Conservation (phyloP, 1,140 invertebrate species). For the Hesperophylax magnus region DNA sequence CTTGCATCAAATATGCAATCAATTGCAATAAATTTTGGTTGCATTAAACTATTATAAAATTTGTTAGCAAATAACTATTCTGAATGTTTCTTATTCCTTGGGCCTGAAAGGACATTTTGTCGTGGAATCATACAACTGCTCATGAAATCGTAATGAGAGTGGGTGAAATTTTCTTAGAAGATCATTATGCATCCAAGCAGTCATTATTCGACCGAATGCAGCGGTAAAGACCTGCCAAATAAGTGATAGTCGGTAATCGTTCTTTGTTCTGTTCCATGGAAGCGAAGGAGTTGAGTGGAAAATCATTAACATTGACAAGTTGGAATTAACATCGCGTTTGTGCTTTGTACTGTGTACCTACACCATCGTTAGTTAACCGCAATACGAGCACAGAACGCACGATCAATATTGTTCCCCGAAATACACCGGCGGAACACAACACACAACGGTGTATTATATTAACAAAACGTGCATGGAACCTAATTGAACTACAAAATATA, state of each 20-base stretch:
- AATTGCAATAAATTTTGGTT: no score
- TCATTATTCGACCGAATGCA: conserved; percentile 26
- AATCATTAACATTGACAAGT: conserved; percentile 10
- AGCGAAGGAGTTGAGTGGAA: neutral
- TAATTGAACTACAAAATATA: no score
- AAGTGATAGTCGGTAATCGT: conserved; percentile 12
- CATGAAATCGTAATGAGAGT: neutral
- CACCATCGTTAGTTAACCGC: neutral
- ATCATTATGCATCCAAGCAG: conserved; percentile 28
- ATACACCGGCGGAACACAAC: neutral
- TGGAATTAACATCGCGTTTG: neutral
- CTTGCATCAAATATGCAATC: no score
- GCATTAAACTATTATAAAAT: no score
- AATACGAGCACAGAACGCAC: neutral
- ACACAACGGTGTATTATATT: no score
- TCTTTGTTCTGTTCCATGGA: neutral
- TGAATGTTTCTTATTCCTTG: no score
- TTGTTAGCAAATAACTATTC: no score
- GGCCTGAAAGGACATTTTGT: no score
- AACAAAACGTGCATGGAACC: no score
- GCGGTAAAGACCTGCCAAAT: conserved; percentile 34
- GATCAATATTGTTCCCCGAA: neutral
- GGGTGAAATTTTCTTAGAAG: conserved; percentile 32
- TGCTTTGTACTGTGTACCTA: neutral
- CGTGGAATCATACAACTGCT: no score